Evolutionary conservation across 2,797 vertebrate species (phyloP).

Genomic region (Scolopax rusticola): DNA sequence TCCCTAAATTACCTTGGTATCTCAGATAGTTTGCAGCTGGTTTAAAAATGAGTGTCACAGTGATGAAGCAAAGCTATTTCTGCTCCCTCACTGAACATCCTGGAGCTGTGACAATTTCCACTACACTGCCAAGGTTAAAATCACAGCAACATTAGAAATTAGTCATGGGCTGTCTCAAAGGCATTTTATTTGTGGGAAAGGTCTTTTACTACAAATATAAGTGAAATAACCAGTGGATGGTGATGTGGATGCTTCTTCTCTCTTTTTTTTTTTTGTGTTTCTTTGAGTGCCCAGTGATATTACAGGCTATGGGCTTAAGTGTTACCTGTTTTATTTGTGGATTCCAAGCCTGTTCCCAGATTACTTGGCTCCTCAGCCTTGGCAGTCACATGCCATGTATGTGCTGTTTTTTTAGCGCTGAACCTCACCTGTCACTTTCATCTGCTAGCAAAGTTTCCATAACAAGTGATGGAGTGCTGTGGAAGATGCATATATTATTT

Average conservation of each 20-base stretch:
- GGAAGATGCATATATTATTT: conserved; percentile 7
- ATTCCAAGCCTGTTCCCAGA: background rate
- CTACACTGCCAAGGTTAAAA: background rate
- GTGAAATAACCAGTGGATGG: background rate
- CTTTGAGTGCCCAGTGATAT: background rate
- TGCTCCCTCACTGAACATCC: background rate
- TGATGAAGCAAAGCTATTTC: background rate
- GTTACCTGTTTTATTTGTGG: background rate
- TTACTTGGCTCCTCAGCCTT: background rate
- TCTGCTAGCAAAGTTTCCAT: conserved; percentile 54
- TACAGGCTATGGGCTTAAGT: background rate
- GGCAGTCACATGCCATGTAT: background rate
- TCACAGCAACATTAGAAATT: conserved; percentile 2
- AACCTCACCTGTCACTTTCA: conserved; percentile 60
- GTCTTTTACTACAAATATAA: background rate
- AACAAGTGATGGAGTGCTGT: background rate
- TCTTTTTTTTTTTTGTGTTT: background rate
- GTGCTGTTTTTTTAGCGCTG: background rate
- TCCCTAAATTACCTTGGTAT: background rate
- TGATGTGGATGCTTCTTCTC: background rate
- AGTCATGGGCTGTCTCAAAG: background rate
- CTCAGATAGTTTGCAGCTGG: background rate
- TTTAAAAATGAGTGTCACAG: background rate
- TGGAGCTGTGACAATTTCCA: background rate
- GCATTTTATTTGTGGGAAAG: background rate